Conservation (phyloP, 37 sponge, comb jelly and placozoan genomes). For the Tethya wilhelma region DNA sequence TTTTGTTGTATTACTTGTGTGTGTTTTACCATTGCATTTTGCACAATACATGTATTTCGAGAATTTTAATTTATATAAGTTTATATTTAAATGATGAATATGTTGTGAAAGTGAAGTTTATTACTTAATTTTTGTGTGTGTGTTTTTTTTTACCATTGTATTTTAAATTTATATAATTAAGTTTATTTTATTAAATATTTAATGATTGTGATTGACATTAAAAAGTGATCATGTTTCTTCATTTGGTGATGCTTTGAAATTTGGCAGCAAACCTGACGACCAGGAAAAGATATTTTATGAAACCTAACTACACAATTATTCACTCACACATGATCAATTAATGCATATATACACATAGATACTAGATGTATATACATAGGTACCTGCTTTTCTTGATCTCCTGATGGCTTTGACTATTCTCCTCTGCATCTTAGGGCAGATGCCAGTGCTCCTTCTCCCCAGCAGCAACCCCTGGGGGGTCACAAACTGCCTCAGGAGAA, state of each 20-base stretch:
- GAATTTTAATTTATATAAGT: too few relatives aligned
- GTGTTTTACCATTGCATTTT: too few relatives aligned
- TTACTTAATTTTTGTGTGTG: too few relatives aligned
- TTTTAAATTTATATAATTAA: too few relatives aligned
- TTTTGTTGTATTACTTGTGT: too few relatives aligned
- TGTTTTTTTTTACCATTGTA: too few relatives aligned
- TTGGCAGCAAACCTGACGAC: conserved; percentile 9
- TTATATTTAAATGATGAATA: too few relatives aligned
- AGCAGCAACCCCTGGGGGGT: conserved; percentile 43
- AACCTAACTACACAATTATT: background rate
- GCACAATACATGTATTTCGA: too few relatives aligned
- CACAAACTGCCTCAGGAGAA: conserved; percentile 72
- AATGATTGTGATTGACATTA: background rate
- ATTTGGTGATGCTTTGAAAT: background rate
- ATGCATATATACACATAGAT: background rate
- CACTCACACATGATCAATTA: background rate
- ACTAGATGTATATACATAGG: background rate
- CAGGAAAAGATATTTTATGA: background rate
- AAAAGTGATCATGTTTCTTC: background rate
- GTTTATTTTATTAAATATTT: too few relatives aligned
- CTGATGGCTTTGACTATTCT: conserved; percentile 45
- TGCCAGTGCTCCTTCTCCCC: conserved; percentile 46
- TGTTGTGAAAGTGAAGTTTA: too few relatives aligned
- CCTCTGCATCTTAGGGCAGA: conserved; percentile 67
- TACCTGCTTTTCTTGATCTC: conserved; percentile 58